phyloP scores from a whole-genome alignment of 2,888 invertebrate species.

The Chymomyza fuscimana region DNA sequence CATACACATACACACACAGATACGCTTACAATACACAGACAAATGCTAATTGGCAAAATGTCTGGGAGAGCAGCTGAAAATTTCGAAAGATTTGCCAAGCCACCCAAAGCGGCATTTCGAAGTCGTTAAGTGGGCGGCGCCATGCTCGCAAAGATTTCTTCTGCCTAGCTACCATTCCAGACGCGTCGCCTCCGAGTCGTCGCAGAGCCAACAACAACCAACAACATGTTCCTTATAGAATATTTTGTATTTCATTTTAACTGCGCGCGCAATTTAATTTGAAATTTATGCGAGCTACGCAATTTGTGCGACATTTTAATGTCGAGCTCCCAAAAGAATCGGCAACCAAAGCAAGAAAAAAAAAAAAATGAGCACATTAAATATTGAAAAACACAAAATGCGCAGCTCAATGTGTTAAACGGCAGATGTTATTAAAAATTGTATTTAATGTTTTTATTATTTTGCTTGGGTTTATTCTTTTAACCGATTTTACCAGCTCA shows the following conservation, averaged over 20 bases:
- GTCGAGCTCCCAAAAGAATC: conserved; percentile 2
- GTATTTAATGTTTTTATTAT: conserved; percentile 60
- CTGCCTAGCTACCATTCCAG: background rate
- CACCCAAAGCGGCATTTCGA: conserved; percentile 54
- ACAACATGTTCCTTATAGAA: background rate
- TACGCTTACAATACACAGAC: conserved; percentile 8
- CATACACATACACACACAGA: conserved; percentile 13
- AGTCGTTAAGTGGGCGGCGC: conserved; percentile 67
- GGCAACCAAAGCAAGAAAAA: background rate
- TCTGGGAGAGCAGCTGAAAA: conserved; percentile 5
- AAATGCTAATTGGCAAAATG: conserved; percentile 63
- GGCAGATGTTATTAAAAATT: conserved; percentile 69
- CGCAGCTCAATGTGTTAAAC: conserved; percentile 75
- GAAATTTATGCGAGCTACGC: conserved; percentile 61
- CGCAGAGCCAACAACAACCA: background rate
- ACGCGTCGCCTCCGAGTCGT: background rate
- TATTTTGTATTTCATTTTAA: conserved; percentile 24
- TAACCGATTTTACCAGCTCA: conserved; percentile 31
- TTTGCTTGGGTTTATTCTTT: conserved; percentile 12
- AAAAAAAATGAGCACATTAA: background rate
- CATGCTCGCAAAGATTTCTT: conserved; percentile 10
- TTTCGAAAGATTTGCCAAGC: conserved; percentile 29
- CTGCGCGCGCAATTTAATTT: conserved; percentile 76
- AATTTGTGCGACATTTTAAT: conserved; percentile 20
- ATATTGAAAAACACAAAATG: conserved; percentile 21